Percentiles rank a stretch among this genome's conserved stretches.
Evolutionary conservation across 2,113 vertebrate genomes (phyloP).

Genomic region (Aptenodytes forsteri): DNA sequence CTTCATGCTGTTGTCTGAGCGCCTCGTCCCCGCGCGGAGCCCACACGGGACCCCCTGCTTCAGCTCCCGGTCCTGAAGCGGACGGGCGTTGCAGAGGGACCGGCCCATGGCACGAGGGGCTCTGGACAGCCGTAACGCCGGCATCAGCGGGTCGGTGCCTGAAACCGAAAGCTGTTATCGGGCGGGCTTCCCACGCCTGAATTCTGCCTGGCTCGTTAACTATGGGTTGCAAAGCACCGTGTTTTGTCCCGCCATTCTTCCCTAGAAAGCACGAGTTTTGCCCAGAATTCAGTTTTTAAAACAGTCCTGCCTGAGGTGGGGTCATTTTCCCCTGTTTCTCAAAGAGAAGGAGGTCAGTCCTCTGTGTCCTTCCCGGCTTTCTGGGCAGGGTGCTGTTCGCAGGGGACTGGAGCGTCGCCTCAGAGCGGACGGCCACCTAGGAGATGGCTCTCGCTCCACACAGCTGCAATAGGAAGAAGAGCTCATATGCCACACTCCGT

Average conservation of each 20-base stretch:
- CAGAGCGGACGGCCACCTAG: not conserved
- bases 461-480: not conserved
- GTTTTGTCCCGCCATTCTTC: not conserved
- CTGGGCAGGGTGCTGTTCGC: rapidly evolving
- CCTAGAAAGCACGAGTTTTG: not conserved
- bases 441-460: rapidly evolving
- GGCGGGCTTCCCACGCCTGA: not conserved
- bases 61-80: rapidly evolving
- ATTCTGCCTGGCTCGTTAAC: not conserved
- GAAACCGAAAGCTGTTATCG: rapidly evolving
- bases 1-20: rapidly evolving
- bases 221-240: rapidly evolving
- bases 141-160: not conserved
- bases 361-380: not conserved
- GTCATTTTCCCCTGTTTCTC: not conserved
- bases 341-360: not conserved
- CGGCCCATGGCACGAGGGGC: rapidly evolving
- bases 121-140: rapidly evolving
- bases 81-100: rapidly evolving
- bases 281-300: not conserved
- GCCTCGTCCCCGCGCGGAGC: rapidly evolving
- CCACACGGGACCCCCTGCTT: not conserved
- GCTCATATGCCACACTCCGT: not conserved
- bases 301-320: not conserved
- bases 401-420: not conserved